These are phyloP conservation scores for Pristiophorus japonicus DNA, from an alignment of 2,113 vertebrate genomes.

Conservation along the genomic window DNA sequence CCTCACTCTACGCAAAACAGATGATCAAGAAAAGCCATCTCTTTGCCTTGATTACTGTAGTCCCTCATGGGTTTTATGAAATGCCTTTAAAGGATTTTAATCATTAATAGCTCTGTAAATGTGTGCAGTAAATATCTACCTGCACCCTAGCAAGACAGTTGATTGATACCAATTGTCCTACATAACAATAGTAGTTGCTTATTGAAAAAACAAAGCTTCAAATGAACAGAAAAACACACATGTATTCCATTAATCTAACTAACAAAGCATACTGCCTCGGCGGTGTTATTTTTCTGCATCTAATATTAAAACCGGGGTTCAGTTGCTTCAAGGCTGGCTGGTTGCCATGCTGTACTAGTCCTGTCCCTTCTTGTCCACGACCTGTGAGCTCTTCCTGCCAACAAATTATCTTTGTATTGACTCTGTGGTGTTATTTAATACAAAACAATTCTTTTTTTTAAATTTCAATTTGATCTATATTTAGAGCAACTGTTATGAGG, in stretches of 20 bases:
- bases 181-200: neutral
- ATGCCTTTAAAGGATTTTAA: constrained; percentile 23
- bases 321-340: neutral
- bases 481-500: neutral
- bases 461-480: neutral
- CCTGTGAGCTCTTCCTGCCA: neutral
- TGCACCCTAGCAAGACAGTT: neutral
- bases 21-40: constrained; percentile 19
- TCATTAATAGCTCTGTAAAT: constrained; percentile 14
- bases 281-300: neutral
- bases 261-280: neutral
- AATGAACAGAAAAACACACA: neutral
- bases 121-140: neutral
- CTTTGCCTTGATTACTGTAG: constrained; percentile 10
- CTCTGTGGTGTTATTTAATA: neutral
- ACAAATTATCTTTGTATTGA: neutral
- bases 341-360: neutral
- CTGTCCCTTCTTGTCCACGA: neutral
- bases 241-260: neutral
- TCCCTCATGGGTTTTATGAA: constrained; percentile 26
- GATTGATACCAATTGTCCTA: neutral
- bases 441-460: neutral
- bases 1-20: neutral
- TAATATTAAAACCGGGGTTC: neutral
- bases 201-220: neutral